Base-by-base conservation (phyloP, 2,113 vertebrate genomes). In the Ancistrus triradiatus region DNA sequence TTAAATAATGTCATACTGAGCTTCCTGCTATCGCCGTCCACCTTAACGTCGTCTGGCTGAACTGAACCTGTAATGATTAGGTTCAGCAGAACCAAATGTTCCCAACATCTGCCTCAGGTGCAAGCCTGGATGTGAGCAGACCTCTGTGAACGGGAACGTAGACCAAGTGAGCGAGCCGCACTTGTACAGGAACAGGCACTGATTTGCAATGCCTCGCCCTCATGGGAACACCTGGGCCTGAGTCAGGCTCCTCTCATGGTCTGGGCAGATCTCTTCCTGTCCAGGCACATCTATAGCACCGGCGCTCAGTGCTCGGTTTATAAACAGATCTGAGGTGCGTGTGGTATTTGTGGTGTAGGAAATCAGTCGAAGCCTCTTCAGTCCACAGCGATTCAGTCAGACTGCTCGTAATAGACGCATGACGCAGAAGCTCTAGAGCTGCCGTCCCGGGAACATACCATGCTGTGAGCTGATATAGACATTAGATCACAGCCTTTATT, bases 191-290 rank as follows among this genome's bases (percentile, higher is more conserved):
- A n/a, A 31, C 18, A 44, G 19, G 56, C 68, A 74, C 60, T 61
- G 77, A 76, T 59, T 59, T 59, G 74, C 77, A 59, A 72, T n/a
- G 70, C 25, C 35, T 27, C 40, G 19, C 18, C 18, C 66, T 51
- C 28, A 6, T 33, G 63, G 40, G 61, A 37, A 68, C 77, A 73
- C 76, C 63, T 73, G 73, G 50, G 27, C 17, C 47, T n/a, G 69
- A 74, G 69, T 73, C 65, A 69, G 68, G 31, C n/a, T 37, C 8
- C 59, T 11, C 33, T 76, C 73, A 71, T 44, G 42, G 24, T 72
- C 75, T 62, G n/a, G 60, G 56, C 67, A 22, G 1, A 6, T n/a
- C 63, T 17, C 49, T 59, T 53, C 74, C 59, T 70, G 70, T 46
- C 31, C 15, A 37, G 63, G 18, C 66, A 60, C 58, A 63, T 63